Conservation (phyloP, 2,888 invertebrate species). For the Cryptocephalus primarius region DNA sequence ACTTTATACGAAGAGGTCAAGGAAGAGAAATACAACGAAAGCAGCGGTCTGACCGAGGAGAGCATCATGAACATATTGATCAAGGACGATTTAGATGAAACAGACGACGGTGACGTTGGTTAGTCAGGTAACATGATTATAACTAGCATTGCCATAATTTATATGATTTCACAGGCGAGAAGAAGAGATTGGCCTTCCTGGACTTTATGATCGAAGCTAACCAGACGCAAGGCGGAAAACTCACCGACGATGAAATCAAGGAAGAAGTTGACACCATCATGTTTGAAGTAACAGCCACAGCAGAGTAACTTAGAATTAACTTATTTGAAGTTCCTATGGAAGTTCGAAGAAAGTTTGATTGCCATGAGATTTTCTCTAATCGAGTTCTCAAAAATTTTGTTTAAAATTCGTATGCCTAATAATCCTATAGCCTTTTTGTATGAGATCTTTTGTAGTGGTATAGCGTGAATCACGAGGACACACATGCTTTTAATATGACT, state of each 20-base stretch:
- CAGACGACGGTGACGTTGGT: conserved; percentile 67
- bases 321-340: too few relatives aligned
- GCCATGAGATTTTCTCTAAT: too few relatives aligned
- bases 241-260: conserved; percentile 41
- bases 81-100: conserved; percentile 66
- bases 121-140: conserved; percentile 19
- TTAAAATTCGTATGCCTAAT: too few relatives aligned
- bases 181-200: conserved; percentile 76
- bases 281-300: conserved; percentile 54
- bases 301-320: too few relatives aligned
- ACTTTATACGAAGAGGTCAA: conserved; percentile 16
- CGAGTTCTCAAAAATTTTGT: too few relatives aligned
- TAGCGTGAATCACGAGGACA: too few relatives aligned
- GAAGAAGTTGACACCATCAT: conserved; percentile 80
- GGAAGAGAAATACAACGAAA: conserved; percentile 7
- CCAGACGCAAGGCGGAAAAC: conserved; percentile 7
- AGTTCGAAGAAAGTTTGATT: too few relatives aligned
- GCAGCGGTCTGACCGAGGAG: conserved; percentile 8
- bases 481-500: too few relatives aligned
- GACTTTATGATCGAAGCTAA: conserved; percentile 69
- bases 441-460: too few relatives aligned
- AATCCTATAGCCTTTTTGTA: too few relatives aligned
- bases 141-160: too few relatives aligned
- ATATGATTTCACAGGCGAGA: conserved; percentile 40
- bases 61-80: conserved; percentile 27